Base-by-base conservation (phyloP, 2,797 vertebrate species). In the Spondyliosoma cantharus region DNA sequence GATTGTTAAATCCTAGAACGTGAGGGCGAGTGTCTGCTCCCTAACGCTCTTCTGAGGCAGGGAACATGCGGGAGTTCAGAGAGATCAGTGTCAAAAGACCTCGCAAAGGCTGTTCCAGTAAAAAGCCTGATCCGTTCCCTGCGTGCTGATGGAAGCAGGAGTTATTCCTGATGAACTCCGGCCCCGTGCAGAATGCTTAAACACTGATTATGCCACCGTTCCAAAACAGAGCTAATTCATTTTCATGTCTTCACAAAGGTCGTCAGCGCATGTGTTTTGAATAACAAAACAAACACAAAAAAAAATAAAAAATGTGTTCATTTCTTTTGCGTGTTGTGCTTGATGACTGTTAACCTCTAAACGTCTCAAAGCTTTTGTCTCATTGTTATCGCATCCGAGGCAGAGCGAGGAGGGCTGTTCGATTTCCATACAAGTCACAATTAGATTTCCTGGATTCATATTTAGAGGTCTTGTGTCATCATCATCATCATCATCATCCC, bases 31-130 rank as follows among this genome's bases (percentile, higher is more conserved):
- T 59, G 37, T 65, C 48, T 29, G 57, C 73, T 71, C 63, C 70
- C 61, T 74, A 59, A 76, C 66, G 76, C 77, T 80, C 70, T 24
- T 68, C 76, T 68, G 63, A 65, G 57, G 82, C 59, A n/a, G 43
- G 56, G 37, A 68, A 63, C 70, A 65, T 53, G 71, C 42, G 24
- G 19, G 71, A 74, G 78, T 86, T 82, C 77, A 82, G 27, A 73
- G 53, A 71, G 76, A 86, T 83, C 78, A 84, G 73, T 74, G 82
- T 82, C 72, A 85, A 37, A 54, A 42, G 83, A n/a, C 78, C 78
- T 84, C 74, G 50, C 46, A 60, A n/a, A n/a, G 68, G 61, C 37
- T 29, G 74, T 49, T 74, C 45, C 60, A 76, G 62, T 66, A 76
- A 76, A 87, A 76, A 53, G 58, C 29, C 24, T 61, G 29, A 76